Conservation (phyloP, 2,797 vertebrate genomes). For the Netta rufina region DNA sequence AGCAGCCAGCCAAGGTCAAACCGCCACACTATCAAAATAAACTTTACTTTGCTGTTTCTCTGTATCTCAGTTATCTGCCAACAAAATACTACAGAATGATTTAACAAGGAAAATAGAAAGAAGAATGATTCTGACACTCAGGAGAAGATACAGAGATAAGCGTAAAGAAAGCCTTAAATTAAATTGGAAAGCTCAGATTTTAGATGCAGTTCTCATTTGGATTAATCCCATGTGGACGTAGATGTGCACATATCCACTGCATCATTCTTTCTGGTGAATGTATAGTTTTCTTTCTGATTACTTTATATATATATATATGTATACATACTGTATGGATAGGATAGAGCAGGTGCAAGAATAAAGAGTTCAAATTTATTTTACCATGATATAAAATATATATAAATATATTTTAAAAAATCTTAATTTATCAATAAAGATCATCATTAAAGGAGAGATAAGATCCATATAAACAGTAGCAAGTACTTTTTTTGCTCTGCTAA, state of each 20-base stretch:
- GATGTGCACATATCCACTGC: background rate
- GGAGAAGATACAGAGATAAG: background rate
- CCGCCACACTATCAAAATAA: background rate
- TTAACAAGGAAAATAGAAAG: background rate
- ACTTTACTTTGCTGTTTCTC: background rate
- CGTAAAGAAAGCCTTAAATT: background rate
- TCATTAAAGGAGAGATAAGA: background rate
- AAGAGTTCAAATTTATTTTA: background rate
- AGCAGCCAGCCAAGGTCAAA: background rate
- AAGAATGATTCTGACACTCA: background rate
- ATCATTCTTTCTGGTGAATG: background rate
- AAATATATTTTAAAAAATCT: no score
- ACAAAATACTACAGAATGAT: background rate
- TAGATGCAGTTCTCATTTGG: background rate
- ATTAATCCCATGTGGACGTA: background rate
- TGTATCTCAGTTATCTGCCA: background rate
- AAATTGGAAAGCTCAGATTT: background rate
- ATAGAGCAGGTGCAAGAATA: background rate
- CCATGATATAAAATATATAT: no score
- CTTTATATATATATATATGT: no score
- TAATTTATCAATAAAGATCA: background rate
- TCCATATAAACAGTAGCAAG: background rate
- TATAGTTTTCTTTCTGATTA: background rate
- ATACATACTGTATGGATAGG: background rate
- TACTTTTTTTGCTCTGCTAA: background rate